A percentile compares a stretch with the other conserved stretches of the same genome.
These are phyloP conservation scores for Enhydra lutris DNA, from an alignment of 2,113 vertebrate species.

Conservation along the genomic window DNA sequence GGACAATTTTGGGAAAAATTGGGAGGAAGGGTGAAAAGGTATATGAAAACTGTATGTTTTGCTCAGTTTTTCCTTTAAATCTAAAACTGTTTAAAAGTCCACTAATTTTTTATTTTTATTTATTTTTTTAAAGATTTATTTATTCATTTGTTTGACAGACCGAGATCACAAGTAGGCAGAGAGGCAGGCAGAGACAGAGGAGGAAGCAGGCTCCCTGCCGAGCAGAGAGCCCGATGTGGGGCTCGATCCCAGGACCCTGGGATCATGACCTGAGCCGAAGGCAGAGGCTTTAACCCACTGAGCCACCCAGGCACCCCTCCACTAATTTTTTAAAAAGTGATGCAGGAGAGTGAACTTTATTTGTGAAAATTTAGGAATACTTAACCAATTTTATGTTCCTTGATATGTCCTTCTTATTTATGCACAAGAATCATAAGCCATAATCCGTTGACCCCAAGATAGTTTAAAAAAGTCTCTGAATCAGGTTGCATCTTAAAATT, in stretches of 20 bases:
- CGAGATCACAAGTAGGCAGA: too few relatives aligned
- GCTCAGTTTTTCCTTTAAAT: background rate
- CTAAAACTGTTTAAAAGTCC: background rate
- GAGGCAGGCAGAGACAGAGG: too few relatives aligned
- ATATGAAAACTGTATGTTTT: background rate
- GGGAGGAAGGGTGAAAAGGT: background rate
- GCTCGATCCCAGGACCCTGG: too few relatives aligned
- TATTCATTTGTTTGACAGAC: too few relatives aligned
- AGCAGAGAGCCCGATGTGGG: too few relatives aligned
- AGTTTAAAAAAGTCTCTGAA: background rate
- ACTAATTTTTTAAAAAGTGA: background rate
- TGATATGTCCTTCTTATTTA: background rate
- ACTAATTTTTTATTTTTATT: background rate
- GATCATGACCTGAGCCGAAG: too few relatives aligned
- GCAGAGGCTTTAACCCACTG: too few relatives aligned
- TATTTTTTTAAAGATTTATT: too few relatives aligned
- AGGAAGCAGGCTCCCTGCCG: too few relatives aligned
- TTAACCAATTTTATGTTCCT: background rate
- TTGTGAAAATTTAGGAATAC: background rate
- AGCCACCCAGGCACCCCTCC: background rate
- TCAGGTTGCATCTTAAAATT: slow-evolving; percentile 5
- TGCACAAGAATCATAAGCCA: background rate
- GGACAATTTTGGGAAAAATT: background rate
- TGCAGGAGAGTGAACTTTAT: background rate
- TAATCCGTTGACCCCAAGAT: background rate